These are phyloP conservation scores for Epinephelus awoara DNA, from an alignment of 2,797 vertebrate genomes.

Conservation along the genomic window DNA sequence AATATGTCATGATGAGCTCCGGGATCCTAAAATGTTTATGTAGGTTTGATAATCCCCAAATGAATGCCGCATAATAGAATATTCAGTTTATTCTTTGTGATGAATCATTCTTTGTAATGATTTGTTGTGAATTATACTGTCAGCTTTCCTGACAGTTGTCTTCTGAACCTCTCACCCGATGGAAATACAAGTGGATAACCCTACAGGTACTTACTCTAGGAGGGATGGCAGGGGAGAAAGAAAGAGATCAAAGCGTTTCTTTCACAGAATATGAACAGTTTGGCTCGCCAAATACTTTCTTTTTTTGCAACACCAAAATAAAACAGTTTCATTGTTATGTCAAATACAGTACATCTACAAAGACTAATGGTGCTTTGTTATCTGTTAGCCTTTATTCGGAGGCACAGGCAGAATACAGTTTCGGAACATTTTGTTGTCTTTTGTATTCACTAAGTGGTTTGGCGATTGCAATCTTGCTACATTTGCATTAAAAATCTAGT, in stretches of 20 bases:
- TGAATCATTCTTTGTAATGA: slow-evolving; percentile 57
- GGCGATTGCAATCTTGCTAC: slow-evolving; percentile 46
- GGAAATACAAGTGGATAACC: slow-evolving; percentile 50
- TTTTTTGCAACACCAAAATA: slow-evolving; percentile 33
- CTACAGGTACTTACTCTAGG: slow-evolving; percentile 18
- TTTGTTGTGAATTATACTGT: slow-evolving; percentile 58
- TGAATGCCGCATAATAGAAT: slow-evolving; percentile 48
- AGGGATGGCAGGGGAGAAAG: slow-evolving; percentile 3
- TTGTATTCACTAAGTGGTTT: slow-evolving; percentile 57
- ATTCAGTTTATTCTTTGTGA: slow-evolving; percentile 54
- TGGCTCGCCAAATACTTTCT: slow-evolving; percentile 15
- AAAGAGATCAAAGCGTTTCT: slow-evolving; percentile 43
- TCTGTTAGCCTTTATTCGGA: slow-evolving; percentile 32
- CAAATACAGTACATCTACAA: slow-evolving; percentile 39
- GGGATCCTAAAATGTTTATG: slow-evolving; percentile 57
- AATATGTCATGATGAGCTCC: slow-evolving; percentile 46
- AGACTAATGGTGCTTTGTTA: slow-evolving; percentile 40
- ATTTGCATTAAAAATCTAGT: slow-evolving; percentile 63
- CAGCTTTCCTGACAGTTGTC: slow-evolving; percentile 56
- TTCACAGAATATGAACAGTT: slow-evolving; percentile 30
- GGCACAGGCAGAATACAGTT: slow-evolving; percentile 43
- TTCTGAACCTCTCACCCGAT: slow-evolving; percentile 46
- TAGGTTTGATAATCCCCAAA: slow-evolving; percentile 63
- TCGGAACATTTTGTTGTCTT: slow-evolving; percentile 52
- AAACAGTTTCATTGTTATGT: slow-evolving; percentile 42